phyloP scores from a whole-genome alignment of 1,140 invertebrate genomes.

The Proales similis region DNA sequence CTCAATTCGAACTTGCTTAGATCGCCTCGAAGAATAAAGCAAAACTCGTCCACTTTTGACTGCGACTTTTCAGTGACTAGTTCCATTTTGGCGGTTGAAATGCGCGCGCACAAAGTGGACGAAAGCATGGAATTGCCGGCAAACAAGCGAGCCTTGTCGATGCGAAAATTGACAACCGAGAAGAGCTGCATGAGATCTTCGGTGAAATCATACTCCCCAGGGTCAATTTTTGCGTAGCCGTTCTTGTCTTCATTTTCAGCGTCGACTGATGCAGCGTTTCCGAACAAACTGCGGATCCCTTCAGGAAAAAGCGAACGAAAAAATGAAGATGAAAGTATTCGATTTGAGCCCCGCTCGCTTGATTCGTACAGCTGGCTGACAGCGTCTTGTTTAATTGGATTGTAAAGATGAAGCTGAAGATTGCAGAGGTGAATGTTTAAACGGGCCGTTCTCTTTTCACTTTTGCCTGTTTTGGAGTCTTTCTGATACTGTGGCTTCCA shows the following conservation, averaged over 20 bases:
- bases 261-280: conserved; percentile 39
- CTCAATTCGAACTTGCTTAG: conserved; percentile 18
- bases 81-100: conserved; percentile 37
- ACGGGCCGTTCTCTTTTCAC: not conserved
- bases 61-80: conserved; percentile 36
- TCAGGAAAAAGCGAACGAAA: conserved; percentile 37
- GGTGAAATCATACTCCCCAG: conserved; percentile 42
- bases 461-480: conserved; percentile 72
- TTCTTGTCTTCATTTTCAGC: conserved; percentile 39
- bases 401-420: conserved; percentile 37
- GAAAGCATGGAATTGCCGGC: conserved; percentile 17
- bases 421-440: conserved; percentile 20
- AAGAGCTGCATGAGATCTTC: conserved; percentile 35
- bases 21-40: conserved; percentile 20
- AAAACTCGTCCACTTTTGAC: conserved; percentile 35
- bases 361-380: conserved; percentile 58
- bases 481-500: conserved; percentile 87
- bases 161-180: conserved; percentile 29
- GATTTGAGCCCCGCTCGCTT: conserved; percentile 50
- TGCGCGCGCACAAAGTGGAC: conserved; percentile 15
- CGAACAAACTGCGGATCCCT: not conserved
- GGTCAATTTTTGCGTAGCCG: conserved; percentile 43
- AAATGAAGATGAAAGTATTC: conserved; percentile 45
- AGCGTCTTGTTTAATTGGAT: conserved; percentile 18
- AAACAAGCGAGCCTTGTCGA: conserved; percentile 22